These are phyloP conservation scores for Sphinx pinastri DNA, from an alignment of 2,888 invertebrate species.

Conservation along the genomic window DNA sequence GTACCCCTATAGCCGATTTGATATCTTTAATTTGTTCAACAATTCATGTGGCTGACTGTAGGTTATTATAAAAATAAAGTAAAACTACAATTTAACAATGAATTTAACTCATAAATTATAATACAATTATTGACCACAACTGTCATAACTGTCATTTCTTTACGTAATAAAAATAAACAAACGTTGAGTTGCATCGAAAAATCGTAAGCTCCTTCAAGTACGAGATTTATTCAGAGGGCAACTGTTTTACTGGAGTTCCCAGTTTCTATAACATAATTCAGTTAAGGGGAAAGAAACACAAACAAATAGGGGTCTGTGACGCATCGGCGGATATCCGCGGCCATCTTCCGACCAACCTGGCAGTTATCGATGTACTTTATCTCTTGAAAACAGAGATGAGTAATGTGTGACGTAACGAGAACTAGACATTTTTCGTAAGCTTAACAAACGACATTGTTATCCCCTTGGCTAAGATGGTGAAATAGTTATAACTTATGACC, in stretches of 20 bases:
- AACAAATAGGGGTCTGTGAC: conserved; percentile 57
- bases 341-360: conserved; percentile 57
- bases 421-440: not conserved
- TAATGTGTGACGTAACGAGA: conserved; percentile 32
- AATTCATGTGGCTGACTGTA: too few species aligned
- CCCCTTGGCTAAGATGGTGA: too few species aligned
- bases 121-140: not conserved
- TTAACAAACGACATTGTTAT: not conserved
- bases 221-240: conserved; percentile 74
- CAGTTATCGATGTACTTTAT: conserved; percentile 73
- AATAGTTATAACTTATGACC: too few species aligned
- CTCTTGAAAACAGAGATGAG: conserved; percentile 40
- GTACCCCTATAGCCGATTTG: too few species aligned
- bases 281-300: conserved; percentile 57
- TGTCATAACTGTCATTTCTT: not conserved
- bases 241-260: conserved; percentile 54
- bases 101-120: not conserved
- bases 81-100: not conserved
- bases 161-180: conserved; percentile 40
- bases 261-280: conserved; percentile 74
- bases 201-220: conserved; percentile 56
- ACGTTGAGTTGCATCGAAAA: conserved; percentile 27
- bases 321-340: conserved; percentile 71
- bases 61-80: not conserved
- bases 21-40: too few species aligned